Percentiles rank a stretch among this genome's conserved stretches.
Conservation (phyloP, 2,113 vertebrate species). For the Silurus asotus region DNA sequence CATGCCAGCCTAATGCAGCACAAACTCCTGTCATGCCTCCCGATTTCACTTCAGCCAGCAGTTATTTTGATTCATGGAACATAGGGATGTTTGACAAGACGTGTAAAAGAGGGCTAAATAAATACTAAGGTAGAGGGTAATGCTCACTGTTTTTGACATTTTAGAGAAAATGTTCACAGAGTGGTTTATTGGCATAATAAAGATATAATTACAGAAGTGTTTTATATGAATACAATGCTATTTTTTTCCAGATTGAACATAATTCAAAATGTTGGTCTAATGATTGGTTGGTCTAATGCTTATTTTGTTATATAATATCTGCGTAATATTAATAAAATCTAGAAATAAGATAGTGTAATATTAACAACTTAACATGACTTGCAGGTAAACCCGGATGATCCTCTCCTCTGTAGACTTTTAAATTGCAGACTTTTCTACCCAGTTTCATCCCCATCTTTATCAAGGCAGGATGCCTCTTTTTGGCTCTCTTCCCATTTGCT, state of each 20-base stretch:
- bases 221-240: not conserved
- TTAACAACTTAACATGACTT: too few species aligned
- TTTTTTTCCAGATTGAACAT: too few species aligned
- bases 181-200: not conserved
- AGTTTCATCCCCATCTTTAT: not conserved
- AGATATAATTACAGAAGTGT: not conserved
- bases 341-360: too few species aligned
- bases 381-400: not conserved
- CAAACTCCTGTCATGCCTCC: conserved; percentile 43
- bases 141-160: conserved; percentile 15
- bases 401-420: not conserved
- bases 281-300: not conserved
- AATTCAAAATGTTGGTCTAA: not conserved
- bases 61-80: conserved; percentile 49
- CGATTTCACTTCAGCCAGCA: conserved; percentile 27
- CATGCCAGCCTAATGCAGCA: conserved; percentile 37
- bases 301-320: not conserved
- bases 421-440: not conserved
- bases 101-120: conserved; percentile 5
- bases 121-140: conserved; percentile 22
- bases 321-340: too few species aligned
- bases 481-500: not conserved
- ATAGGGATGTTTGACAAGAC: conserved; percentile 36
- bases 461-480: not conserved
- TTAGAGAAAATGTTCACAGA: not conserved